Conservation (phyloP, 2,888 invertebrate species). For the Melanchra persicariae region DNA sequence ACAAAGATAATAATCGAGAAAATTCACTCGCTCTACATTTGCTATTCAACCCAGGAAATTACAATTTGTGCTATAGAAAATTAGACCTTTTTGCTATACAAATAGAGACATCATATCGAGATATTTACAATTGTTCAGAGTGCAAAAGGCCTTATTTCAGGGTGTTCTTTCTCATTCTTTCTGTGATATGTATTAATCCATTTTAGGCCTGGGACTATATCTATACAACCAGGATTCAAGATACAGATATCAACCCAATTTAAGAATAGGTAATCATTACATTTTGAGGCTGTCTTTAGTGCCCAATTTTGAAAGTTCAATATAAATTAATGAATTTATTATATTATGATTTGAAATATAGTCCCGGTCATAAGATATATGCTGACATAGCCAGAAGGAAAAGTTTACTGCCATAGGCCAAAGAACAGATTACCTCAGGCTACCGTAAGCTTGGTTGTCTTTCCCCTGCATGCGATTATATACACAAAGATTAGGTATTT, state of each 20-base stretch:
- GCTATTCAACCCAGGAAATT: slow-evolving; percentile 47
- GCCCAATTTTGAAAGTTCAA: not conserved
- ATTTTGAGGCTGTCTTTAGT: no score
- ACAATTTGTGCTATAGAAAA: slow-evolving; percentile 63
- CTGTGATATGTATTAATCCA: slow-evolving; percentile 21
- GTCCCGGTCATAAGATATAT: slow-evolving; percentile 29
- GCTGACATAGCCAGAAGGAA: slow-evolving; percentile 25
- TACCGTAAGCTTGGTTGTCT: slow-evolving; percentile 75
- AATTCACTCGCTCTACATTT: slow-evolving; percentile 44
- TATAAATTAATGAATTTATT: not conserved
- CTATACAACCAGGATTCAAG: not conserved
- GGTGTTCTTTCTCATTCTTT: slow-evolving; percentile 48
- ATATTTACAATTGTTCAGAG: slow-evolving; percentile 44
- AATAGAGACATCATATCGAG: slow-evolving; percentile 47
- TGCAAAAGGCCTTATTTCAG: slow-evolving; percentile 12
- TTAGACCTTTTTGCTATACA: slow-evolving; percentile 52
- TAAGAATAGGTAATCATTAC: not conserved
- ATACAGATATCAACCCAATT: not conserved
- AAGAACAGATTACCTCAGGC: slow-evolving; percentile 65
- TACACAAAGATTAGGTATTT: slow-evolving; percentile 58
- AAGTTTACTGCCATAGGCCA: slow-evolving; percentile 38
- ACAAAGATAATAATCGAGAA: not conserved
- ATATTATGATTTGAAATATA: slow-evolving; percentile 6
- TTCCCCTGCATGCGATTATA: slow-evolving; percentile 79
- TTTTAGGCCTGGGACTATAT: slow-evolving; percentile 30